Conservation (phyloP, 2,113 vertebrate species). For the Meles meles region DNA sequence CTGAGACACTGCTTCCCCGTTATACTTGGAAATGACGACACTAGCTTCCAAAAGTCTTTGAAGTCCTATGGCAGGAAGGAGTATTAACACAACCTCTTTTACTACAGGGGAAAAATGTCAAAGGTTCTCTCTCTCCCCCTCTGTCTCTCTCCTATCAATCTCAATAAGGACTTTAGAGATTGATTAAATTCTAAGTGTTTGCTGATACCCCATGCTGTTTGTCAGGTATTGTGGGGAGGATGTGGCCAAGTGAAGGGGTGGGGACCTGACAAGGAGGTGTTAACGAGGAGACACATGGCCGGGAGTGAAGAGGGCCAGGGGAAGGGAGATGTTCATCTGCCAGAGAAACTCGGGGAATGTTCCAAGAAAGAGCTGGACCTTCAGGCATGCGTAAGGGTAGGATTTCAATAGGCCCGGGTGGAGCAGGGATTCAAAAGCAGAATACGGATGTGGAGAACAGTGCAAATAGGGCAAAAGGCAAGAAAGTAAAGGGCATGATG, state of each 20-base stretch:
- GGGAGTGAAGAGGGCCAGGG: neutral
- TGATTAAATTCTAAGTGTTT: neutral
- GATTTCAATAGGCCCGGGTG: neutral
- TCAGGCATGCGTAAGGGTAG: neutral
- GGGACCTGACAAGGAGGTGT: neutral
- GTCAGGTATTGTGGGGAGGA: neutral
- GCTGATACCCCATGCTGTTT: neutral
- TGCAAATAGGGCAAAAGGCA: neutral
- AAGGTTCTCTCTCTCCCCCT: neutral
- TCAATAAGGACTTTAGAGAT: neutral
- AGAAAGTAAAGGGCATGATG: neutral
- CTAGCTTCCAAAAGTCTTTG: conserved; percentile 18
- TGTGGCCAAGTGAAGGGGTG: neutral
- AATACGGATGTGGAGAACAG: neutral
- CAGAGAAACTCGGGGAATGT: neutral
- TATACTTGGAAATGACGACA: conserved; percentile 20
- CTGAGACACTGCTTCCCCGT: neutral
- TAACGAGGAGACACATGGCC: neutral
- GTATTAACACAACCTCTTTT: neutral
- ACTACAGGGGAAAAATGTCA: neutral
- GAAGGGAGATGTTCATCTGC: neutral
- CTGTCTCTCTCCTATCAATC: neutral
- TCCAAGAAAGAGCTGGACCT: neutral
- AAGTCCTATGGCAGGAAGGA: neutral
- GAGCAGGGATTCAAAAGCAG: neutral